phyloP scores from a whole-genome alignment of 2,113 vertebrate genomes.

The Gallinago paraguaiae region DNA sequence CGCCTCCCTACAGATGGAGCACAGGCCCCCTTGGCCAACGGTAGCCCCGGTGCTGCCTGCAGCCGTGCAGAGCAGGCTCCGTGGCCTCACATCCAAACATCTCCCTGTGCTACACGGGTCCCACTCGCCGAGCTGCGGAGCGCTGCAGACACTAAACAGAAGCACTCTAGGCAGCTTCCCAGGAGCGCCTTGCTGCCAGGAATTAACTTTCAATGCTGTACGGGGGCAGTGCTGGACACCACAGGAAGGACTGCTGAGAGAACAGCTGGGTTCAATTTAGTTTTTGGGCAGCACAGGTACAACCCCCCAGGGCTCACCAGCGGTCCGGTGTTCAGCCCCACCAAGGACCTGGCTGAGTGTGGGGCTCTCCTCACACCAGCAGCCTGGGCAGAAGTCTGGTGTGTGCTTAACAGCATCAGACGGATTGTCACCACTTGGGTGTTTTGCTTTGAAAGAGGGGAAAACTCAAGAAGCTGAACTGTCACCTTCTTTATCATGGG shows the following conservation, averaged over 20 bases:
- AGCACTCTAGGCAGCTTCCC: not conserved
- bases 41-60: not conserved
- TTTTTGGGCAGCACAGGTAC: not conserved
- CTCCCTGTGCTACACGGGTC: accelerated
- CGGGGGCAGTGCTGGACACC: not conserved
- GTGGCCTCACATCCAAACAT: not conserved
- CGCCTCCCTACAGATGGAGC: not conserved
- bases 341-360: not conserved
- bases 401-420: not conserved
- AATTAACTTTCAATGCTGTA: not conserved
- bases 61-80: not conserved
- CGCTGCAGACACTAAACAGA: not conserved
- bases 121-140: not conserved
- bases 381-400: not conserved
- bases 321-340: not conserved
- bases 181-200: not conserved
- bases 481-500: slow-evolving; percentile 94
- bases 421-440: not conserved
- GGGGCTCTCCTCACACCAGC: not conserved
- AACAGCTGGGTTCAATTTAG: not conserved
- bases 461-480: not conserved
- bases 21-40: accelerated
- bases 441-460: not conserved
- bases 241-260: not conserved
- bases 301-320: not conserved